phyloP scores from a whole-genome alignment of 1,140 invertebrate species.

The Saccostrea glomerata region DNA sequence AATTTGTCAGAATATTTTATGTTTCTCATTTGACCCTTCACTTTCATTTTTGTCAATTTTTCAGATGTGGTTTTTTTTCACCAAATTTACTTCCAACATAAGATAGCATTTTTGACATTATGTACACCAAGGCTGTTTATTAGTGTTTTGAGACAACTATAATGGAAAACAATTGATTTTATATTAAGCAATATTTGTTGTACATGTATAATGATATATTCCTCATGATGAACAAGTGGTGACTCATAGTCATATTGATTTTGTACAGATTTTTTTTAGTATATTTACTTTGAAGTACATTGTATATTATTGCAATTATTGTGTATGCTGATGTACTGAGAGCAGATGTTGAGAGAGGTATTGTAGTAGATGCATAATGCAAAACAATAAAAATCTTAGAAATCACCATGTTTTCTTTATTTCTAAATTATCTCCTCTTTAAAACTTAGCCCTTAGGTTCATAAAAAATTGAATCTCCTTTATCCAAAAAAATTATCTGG shows the following conservation, averaged over 20 bases:
- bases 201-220: neutral
- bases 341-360: neutral
- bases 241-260: neutral
- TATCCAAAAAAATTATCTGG: no score
- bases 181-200: neutral
- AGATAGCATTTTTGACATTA: neutral
- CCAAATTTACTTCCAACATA: neutral
- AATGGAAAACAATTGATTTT: neutral
- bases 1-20: neutral
- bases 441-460: no score
- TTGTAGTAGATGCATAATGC: neutral
- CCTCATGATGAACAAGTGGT: neutral
- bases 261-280: neutral
- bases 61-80: neutral
- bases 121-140: neutral
- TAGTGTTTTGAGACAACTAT: neutral
- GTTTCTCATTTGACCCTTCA: neutral
- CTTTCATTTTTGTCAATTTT: neutral
- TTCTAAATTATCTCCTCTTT: no score
- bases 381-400: neutral
- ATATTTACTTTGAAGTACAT: neutral
- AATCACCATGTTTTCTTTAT: no score
- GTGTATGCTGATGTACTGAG: neutral
- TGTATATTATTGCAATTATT: neutral
- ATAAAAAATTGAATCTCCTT: no score